Evolutionary conservation across 2,797 vertebrate genomes (phyloP).

Genomic region (Zenarchopterus dispar): DNA sequence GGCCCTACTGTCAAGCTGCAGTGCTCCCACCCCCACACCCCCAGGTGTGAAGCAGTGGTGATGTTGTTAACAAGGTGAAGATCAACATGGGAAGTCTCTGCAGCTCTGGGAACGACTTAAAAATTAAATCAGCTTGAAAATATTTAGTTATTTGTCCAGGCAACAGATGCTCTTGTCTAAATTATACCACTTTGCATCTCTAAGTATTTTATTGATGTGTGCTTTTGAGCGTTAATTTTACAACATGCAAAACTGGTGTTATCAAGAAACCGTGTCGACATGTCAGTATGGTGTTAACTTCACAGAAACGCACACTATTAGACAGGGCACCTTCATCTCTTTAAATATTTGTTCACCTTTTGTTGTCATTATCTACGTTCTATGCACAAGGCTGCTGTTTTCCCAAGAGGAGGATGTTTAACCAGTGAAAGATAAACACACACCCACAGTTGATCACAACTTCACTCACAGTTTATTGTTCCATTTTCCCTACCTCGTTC

Average conservation of each 20-base stretch:
- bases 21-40: too few species aligned
- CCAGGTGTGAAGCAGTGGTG: not conserved
- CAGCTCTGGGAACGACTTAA: not conserved
- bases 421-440: conserved; percentile 35
- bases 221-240: conserved; percentile 19
- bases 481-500: not conserved
- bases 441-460: conserved; percentile 18
- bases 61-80: conserved; percentile 1
- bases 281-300: conserved; percentile 11
- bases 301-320: conserved; percentile 3
- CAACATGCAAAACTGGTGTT: conserved; percentile 20
- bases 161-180: not conserved
- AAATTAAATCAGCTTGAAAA: conserved; percentile 3
- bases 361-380: conserved; percentile 47
- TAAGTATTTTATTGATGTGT: conserved; percentile 24
- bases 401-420: conserved; percentile 61
- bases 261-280: conserved; percentile 8
- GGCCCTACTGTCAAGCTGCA: not conserved
- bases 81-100: not conserved
- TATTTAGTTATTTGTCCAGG: conserved; percentile 18
- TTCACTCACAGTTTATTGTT: conserved; percentile 19
- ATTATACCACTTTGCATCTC: conserved; percentile 29
- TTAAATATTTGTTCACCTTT: conserved; percentile 60
- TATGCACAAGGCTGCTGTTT: conserved; percentile 52
- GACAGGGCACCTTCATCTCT: conserved; percentile 19